Evolutionary conservation across 2,888 invertebrate species (phyloP).

Genomic region (Pemphredon lugubris): DNA sequence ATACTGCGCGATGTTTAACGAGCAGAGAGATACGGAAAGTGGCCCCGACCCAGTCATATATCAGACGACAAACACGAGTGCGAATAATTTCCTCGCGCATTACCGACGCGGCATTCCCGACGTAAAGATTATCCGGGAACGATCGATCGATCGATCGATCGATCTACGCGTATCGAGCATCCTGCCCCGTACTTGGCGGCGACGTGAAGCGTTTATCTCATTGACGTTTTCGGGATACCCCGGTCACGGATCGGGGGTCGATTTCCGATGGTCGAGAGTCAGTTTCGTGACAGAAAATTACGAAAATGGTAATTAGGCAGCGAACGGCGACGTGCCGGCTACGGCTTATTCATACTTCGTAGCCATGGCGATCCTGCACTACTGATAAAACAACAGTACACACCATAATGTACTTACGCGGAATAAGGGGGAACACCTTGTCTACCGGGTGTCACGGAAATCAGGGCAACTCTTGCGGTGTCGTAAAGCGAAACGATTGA

Average conservation of each 20-base stretch:
- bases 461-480: conserved; percentile 23
- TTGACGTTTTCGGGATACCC: no score
- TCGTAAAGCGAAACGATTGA: neutral
- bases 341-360: conserved; percentile 77
- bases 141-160: no score
- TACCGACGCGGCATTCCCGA: no score
- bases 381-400: conserved; percentile 81
- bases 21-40: no score
- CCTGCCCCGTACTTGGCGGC: no score
- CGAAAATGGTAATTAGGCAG: conserved; percentile 76
- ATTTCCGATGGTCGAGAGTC: conserved; percentile 42
- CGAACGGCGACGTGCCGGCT: conserved; percentile 66
- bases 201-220: no score
- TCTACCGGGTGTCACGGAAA: conserved; percentile 69
- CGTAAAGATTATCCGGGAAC: no score
- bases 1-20: no score
- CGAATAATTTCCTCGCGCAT: no score
- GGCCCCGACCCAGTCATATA: no score
- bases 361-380: conserved; percentile 80
- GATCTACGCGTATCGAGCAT: no score
- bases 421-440: conserved; percentile 72
- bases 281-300: conserved; percentile 71
- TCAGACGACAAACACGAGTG: no score
- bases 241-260: conserved; percentile 22
- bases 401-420: conserved; percentile 74